A percentile compares a stretch with the other conserved stretches of the same genome.
phyloP scores from a whole-genome alignment of 2,888 invertebrate genomes.

The Ectobius pallidus region DNA sequence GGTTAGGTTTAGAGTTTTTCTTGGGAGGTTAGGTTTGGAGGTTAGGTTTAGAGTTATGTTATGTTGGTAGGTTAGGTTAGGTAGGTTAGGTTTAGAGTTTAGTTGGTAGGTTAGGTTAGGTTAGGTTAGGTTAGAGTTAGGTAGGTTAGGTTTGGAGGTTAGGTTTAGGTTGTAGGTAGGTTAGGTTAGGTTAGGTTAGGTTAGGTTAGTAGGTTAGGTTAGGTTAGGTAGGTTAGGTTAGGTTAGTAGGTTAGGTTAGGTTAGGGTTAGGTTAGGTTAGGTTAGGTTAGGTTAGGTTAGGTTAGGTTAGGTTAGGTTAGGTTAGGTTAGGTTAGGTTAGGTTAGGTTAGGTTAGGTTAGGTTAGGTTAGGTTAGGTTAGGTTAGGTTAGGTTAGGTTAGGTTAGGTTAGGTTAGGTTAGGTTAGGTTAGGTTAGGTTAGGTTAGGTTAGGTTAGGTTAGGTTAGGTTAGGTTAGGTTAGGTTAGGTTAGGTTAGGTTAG shows the following conservation, averaged over 20 bases:
- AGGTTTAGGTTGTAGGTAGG: slow-evolving; percentile 8
- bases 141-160: too few species aligned
- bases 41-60: too few species aligned
- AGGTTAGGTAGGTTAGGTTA: too few species aligned
- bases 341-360: slow-evolving; percentile 24
- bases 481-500: too few species aligned
- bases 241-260: too few species aligned
- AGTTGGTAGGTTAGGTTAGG: not conserved
- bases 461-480: slow-evolving; percentile 24
- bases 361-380: slow-evolving; percentile 13
- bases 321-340: slow-evolving; percentile 19
- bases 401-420: slow-evolving; percentile 19
- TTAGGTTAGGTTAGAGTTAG: too few species aligned
- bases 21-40: too few species aligned
- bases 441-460: slow-evolving; percentile 24
- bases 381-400: too few species aligned
- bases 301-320: slow-evolving; percentile 22
- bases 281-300: slow-evolving; percentile 16
- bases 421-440: slow-evolving; percentile 24
- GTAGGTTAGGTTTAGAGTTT: slow-evolving; percentile 14
- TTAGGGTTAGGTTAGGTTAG: too few species aligned
- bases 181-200: slow-evolving; percentile 20
- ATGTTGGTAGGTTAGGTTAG: slow-evolving; percentile 5
- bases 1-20: too few species aligned
- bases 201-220: too few species aligned